Evolutionary conservation across 2,888 invertebrate genomes (phyloP), one percentile per base, ranked within the genome.

Genomic region (Polydesmus complanatus): DNA sequence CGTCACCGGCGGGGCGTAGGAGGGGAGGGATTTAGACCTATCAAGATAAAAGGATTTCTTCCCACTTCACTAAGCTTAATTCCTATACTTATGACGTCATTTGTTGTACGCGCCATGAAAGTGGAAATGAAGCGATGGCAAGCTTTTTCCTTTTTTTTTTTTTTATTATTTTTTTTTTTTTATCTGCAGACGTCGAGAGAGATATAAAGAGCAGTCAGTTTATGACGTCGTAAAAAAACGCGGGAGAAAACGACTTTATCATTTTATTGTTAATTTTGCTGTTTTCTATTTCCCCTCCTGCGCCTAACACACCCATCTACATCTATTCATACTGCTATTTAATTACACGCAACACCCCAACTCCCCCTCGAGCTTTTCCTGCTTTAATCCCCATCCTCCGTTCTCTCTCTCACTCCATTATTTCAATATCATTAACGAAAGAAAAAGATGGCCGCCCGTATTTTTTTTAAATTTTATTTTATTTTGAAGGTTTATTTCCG

Each of bases 241-340:
- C 22, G n/a, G 19, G n/a, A 51, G 19, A 51, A 51, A 51, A 51
- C 51, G 37, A 37, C 51, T 51, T 51, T 51, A 51, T 51, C n/a
- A n/a, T 21, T 51, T n/a, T 51, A 22, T n/a, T 51, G n/a, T n/a
- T 51, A 21, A 51, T 51, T 51, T 51, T n/a, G 51, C 11, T 51
- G 5, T 51, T 51, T n/a, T 51, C 8, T 51, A 51, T 14, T n/a
- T n/a, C n/a, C n/a, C n/a, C n/a, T n/a, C 37, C 37, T 14, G 8
- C 14, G 37, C 37, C 5, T 8, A 37, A 5, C 14, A 5, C 37
- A 14, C 37, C 37, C 37, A 8, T 37, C 8, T 37, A 8, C 14
- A 14, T 37, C 14, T 37, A 37, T 14, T 37, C 5, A 37, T 8
- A 37, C 37, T 37, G 37, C 37, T 37, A 37, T 8, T 37, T 37